Evolutionary conservation across 2,113 vertebrate genomes (phyloP).

Genomic region (Casuarius casuarius): DNA sequence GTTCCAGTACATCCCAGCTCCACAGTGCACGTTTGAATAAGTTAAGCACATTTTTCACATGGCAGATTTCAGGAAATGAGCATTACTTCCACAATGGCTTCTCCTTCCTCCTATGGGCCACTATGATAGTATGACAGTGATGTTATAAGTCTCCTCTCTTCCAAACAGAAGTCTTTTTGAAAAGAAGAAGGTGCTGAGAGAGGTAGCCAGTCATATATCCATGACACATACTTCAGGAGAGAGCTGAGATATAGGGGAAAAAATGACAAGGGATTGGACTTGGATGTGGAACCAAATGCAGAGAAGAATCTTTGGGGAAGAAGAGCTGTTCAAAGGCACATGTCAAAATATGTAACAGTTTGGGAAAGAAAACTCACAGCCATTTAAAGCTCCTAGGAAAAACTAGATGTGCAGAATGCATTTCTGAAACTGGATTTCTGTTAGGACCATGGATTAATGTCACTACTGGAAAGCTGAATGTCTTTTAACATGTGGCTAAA

Average conservation of each 20-base stretch:
- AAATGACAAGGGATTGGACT: neutral
- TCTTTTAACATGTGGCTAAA: neutral
- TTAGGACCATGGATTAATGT: neutral
- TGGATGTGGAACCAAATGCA: neutral
- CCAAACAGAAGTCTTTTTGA: neutral
- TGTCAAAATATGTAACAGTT: neutral
- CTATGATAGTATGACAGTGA: neutral
- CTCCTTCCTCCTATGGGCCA: neutral
- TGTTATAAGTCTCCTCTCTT: neutral
- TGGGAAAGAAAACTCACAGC: neutral
- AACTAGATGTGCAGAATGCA: neutral
- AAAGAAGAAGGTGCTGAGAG: neutral
- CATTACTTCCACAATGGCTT: neutral
- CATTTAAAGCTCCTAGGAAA: neutral
- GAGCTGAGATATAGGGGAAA: neutral
- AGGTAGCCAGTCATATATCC: neutral
- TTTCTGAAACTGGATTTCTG: neutral
- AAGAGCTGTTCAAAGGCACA: neutral
- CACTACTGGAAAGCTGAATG: neutral
- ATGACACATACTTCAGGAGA: neutral
- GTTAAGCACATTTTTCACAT: neutral
- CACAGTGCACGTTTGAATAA: neutral
- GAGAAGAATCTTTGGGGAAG: neutral
- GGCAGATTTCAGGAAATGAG: neutral
- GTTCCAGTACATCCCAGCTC: neutral